Evolutionary conservation across 2,113 vertebrate genomes (phyloP).

Genomic region (Pardalotus punctatus): DNA sequence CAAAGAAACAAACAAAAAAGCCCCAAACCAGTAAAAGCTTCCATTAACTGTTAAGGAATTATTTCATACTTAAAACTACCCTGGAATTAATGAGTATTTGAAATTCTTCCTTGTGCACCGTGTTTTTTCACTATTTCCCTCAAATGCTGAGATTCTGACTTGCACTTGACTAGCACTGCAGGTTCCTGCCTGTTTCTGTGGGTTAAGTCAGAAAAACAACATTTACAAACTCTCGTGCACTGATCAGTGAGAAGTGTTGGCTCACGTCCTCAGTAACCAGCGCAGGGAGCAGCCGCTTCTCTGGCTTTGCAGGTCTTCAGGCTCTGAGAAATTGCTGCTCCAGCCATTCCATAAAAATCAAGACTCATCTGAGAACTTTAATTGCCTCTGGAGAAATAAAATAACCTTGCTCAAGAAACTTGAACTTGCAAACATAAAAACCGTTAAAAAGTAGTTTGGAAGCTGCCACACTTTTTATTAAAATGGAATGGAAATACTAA

Average conservation of each 20-base stretch:
- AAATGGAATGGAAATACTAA: background rate
- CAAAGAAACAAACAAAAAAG: background rate
- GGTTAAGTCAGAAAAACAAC: background rate
- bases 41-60: background rate
- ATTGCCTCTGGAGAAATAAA: background rate
- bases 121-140: background rate
- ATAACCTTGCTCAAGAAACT: background rate
- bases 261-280: background rate
- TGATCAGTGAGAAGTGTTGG: background rate
- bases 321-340: background rate
- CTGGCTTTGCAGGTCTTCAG: background rate
- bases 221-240: background rate
- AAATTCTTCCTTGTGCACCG: background rate
- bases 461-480: background rate
- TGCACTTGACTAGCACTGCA: background rate
- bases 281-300: background rate
- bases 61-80: background rate
- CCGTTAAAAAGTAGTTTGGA: background rate
- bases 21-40: background rate
- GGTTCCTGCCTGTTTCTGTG: background rate
- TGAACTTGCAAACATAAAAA: background rate
- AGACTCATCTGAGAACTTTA: background rate
- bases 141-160: background rate
- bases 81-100: background rate
- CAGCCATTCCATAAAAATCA: background rate